Evolutionary conservation across 2,888 invertebrate species (phyloP).

Genomic region (Synergus laeviventris): DNA sequence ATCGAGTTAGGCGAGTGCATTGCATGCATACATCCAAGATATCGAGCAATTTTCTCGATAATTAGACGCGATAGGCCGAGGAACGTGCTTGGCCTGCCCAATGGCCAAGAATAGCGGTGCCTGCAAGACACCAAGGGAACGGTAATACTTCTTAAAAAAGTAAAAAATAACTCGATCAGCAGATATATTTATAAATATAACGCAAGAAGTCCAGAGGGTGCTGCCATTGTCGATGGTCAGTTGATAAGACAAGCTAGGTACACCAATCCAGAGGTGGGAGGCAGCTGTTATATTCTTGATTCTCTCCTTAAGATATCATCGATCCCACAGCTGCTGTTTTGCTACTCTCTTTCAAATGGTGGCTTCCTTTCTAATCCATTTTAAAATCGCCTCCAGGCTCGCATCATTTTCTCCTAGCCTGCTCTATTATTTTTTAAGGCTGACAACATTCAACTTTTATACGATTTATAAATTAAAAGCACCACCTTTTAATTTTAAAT

Average conservation of each 20-base stretch:
- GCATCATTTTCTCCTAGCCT: not conserved
- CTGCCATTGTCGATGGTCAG: slow-evolving; percentile 55
- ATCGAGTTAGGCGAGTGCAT: slow-evolving; percentile 49
- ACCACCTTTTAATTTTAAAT: not conserved
- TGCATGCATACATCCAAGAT: slow-evolving; percentile 51
- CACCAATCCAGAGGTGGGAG: slow-evolving; percentile 59
- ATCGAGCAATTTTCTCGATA: slow-evolving; percentile 63
- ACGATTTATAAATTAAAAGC: too few species aligned
- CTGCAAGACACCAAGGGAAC: slow-evolving; percentile 41
- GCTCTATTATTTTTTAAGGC: too few species aligned
- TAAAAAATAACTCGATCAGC: slow-evolving; percentile 10
- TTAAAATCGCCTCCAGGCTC: not conserved
- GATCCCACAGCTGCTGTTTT: slow-evolving; percentile 58
- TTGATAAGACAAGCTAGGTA: slow-evolving; percentile 54
- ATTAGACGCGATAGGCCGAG: slow-evolving; percentile 59
- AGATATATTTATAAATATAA: slow-evolving; percentile 32
- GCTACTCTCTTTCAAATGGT: slow-evolving; percentile 1
- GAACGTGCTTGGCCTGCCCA: slow-evolving; percentile 56
- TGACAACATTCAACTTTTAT: too few species aligned
- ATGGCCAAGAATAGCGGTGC: slow-evolving; percentile 47
- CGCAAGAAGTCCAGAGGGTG: slow-evolving; percentile 42
- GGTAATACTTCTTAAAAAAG: slow-evolving; percentile 7
- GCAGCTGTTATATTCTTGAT: slow-evolving; percentile 64
- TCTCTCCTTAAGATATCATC: slow-evolving; percentile 50
- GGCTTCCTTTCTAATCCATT: not conserved